A percentile compares a stretch with the other conserved stretches of the same genome.
Evolutionary conservation across 2,888 invertebrate genomes (phyloP).

Genomic region (Psococerastis gibbosa): DNA sequence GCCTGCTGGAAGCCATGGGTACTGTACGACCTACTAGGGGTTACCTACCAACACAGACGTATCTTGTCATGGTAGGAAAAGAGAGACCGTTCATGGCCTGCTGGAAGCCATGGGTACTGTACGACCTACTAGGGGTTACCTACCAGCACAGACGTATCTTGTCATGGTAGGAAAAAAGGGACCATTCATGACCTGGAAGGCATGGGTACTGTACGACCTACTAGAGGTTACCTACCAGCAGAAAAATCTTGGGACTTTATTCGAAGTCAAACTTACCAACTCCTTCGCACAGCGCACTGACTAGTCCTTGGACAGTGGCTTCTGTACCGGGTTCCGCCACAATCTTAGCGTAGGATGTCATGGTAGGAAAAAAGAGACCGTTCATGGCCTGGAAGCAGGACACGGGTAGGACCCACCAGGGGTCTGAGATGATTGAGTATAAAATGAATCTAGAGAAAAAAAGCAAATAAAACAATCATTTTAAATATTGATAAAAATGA

Average conservation of each 20-base stretch:
- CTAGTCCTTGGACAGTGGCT: conserved; percentile 26
- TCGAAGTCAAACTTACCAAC: conserved; percentile 21
- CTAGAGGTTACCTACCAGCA: too few relatives aligned
- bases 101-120: conserved; percentile 27
- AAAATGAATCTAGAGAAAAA: conserved; percentile 22
- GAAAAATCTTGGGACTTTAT: too few relatives aligned
- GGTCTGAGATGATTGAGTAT: conserved; percentile 27
- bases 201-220: too few relatives aligned
- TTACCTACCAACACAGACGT: too few relatives aligned
- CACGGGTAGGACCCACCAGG: conserved; percentile 28
- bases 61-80: too few relatives aligned
- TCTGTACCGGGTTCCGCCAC: conserved; percentile 24
- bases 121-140: conserved; percentile 23
- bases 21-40: too few relatives aligned
- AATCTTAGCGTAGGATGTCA: conserved; percentile 24
- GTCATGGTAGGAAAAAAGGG: too few relatives aligned
- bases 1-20: too few relatives aligned
- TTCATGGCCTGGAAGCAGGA: conserved; percentile 29
- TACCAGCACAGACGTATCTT: conserved; percentile 23
- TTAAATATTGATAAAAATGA: too few relatives aligned
- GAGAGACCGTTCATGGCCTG: too few relatives aligned
- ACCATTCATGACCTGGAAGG: too few relatives aligned
- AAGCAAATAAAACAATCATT: too few relatives aligned
- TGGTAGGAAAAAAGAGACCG: conserved; percentile 26
- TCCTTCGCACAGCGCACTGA: conserved; percentile 25